These are phyloP conservation scores for Siderastrea siderea DNA, from an alignment of 92 coral and sea anemone genomes.

Conservation along the genomic window DNA sequence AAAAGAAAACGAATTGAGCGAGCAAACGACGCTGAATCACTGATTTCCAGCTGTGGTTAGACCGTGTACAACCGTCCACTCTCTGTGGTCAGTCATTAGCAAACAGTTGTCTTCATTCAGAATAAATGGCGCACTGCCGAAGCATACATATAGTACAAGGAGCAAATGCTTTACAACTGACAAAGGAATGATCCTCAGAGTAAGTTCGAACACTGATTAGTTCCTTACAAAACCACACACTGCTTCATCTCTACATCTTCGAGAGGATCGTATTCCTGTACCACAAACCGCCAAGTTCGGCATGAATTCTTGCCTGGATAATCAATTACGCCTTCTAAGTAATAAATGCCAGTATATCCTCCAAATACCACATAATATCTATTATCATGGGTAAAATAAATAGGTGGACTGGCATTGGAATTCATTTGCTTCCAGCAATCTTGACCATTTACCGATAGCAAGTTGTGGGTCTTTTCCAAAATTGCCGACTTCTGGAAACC, in stretches of 20 bases:
- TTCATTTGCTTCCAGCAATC: constrained; percentile 28
- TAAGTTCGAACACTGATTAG: too few relatives aligned
- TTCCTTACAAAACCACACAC: too few relatives aligned
- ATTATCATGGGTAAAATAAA: constrained; percentile 1
- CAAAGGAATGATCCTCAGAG: too few relatives aligned
- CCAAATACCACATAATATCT: constrained; percentile 25
- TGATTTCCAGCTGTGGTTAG: too few relatives aligned
- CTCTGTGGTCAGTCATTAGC: too few relatives aligned
- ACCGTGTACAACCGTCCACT: too few relatives aligned
- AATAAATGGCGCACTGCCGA: too few relatives aligned
- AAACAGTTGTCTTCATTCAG: too few relatives aligned
- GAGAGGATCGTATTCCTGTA: constrained; percentile 34
- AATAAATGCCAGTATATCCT: background rate
- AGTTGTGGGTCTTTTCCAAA: constrained; percentile 15
- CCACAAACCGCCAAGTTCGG: constrained; percentile 29
- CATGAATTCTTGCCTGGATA: constrained; percentile 6
- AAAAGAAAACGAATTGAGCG: too few relatives aligned
- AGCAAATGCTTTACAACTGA: too few relatives aligned
- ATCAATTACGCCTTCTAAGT: background rate
- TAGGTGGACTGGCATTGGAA: background rate
- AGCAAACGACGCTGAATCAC: too few relatives aligned
- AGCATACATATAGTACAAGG: too few relatives aligned
- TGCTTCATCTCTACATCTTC: background rate
- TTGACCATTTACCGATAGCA: constrained; percentile 1
- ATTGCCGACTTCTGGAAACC: constrained; percentile 7